Evolutionary conservation across 2,888 invertebrate genomes (phyloP), one percentile per base, ranked within the genome.

Genomic region (Dicyrtomina minuta): DNA sequence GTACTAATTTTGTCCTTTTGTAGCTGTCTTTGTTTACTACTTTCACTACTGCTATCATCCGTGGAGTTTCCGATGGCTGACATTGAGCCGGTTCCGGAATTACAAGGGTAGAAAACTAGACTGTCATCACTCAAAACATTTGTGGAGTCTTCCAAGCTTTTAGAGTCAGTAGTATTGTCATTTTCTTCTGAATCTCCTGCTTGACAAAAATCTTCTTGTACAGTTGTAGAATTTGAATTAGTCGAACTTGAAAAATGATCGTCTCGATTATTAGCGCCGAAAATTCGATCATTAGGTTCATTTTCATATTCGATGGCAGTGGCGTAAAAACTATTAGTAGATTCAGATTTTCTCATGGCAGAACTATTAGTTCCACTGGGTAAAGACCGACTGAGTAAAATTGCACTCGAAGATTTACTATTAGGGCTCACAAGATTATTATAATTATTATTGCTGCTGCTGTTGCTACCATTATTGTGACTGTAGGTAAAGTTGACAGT

Each of bases 21-120:
- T 22, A 56, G 41, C 20, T n/a, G 3, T 1, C 27, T 58, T 58
- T 33, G 8, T 33, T 39, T 17, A 12, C 17, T 41, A 39, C 17
- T 33, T 33, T 39, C 39, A 12, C 17, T 41, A 39, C 17, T 33
- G 46, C 2, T 22, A 15, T 17, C n/a, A 13, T 33, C 33, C 3
- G 33, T 17, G 33, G 24, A 24, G 46, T 43, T 26, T 13, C 15
- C 22, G 24, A 55, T 1, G 33, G 33, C 33, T 3, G n/a, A n/a
- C n/a, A n/a, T n/a, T n/a, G 33, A 33, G 33, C 26, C 51, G 1
- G 41, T 27, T 6, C 6, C 41, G 20, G 68, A 49, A 51, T 56
- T 39, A 53, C 73, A 73, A 3, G 71, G 61, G 39, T 74, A 71
- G 56, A 69, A 74, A 44, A 74, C 43, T 43, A 64, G 53, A 10